These are phyloP conservation scores for Dorcus parallelipipedus DNA, from an alignment of 2,888 invertebrate species.

Conservation along the genomic window DNA sequence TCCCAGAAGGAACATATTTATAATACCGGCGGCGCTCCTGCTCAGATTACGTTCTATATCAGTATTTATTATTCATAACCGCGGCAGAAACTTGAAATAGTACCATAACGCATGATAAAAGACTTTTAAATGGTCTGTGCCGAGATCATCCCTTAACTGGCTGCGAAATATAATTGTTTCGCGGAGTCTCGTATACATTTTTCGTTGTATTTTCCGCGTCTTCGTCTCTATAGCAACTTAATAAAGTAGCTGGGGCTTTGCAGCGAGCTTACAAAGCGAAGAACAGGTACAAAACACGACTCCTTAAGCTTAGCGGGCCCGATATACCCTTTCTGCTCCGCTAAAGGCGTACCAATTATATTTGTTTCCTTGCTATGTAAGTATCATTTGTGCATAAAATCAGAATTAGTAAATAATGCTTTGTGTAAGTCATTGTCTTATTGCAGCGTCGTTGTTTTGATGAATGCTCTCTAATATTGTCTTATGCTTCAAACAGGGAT, in stretches of 20 bases:
- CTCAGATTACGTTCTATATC: constrained; percentile 47
- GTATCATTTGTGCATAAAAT: constrained; percentile 42
- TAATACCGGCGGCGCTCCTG: constrained; percentile 17
- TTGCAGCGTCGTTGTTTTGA: constrained; percentile 33
- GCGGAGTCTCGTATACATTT: constrained; percentile 16
- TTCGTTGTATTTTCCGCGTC: constrained; percentile 27
- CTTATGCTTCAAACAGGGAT: constrained; percentile 42
- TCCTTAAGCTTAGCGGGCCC: constrained; percentile 32
- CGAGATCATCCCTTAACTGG: constrained; percentile 39
- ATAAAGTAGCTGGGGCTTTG: constrained; percentile 35
- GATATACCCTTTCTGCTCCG: constrained; percentile 33
- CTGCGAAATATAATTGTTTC: not conserved
- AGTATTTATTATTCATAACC: constrained; percentile 50
- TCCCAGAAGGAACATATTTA: constrained; percentile 42
- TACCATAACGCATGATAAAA: constrained; percentile 47
- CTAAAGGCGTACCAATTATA: constrained; percentile 29
- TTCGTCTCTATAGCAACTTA: constrained; percentile 34
- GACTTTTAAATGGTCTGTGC: constrained; percentile 42
- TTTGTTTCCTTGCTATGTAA: constrained; percentile 23
- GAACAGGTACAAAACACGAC: constrained; percentile 33
- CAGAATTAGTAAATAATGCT: constrained; percentile 36
- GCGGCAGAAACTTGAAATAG: constrained; percentile 45
- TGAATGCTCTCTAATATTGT: constrained; percentile 36
- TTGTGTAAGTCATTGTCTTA: constrained; percentile 38
- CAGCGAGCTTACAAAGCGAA: constrained; percentile 33